Conservation (phyloP, 2,888 invertebrate species). For the Aporophyla lueneburgensis region DNA sequence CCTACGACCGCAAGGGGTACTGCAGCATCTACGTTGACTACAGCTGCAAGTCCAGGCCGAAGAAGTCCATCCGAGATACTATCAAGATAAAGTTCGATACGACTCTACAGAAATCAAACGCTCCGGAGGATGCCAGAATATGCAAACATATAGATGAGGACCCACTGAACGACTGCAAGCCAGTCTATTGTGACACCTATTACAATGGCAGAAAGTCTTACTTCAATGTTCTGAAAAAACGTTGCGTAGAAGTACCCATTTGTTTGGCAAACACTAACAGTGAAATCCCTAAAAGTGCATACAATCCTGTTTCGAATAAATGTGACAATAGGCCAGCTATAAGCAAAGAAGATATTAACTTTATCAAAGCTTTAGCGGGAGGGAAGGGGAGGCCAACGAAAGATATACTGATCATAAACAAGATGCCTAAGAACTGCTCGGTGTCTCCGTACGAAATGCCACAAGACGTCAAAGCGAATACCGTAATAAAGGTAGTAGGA, state of each 20-base stretch:
- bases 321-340: slow-evolving; percentile 72
- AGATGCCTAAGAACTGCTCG: slow-evolving; percentile 20
- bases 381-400: slow-evolving; percentile 66
- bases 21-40: slow-evolving; percentile 81
- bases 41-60: slow-evolving; percentile 70
- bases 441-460: rapidly evolving
- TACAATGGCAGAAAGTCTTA: slow-evolving; percentile 80
- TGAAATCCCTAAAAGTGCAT: slow-evolving; percentile 71
- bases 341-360: slow-evolving; percentile 74
- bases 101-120: slow-evolving; percentile 61
- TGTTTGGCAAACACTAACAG: slow-evolving; percentile 69
- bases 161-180: slow-evolving; percentile 80
- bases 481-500: background rate
- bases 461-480: background rate
- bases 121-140: slow-evolving; percentile 61
- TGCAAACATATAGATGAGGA: slow-evolving; percentile 80
- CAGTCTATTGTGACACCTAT: slow-evolving; percentile 82
- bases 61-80: slow-evolving; percentile 73
- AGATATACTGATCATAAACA: slow-evolving; percentile 75
- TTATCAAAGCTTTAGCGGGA: slow-evolving; percentile 71
- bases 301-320: slow-evolving; percentile 77
- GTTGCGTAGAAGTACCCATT: slow-evolving; percentile 73
- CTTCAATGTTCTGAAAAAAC: slow-evolving; percentile 72
- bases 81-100: slow-evolving; percentile 82
- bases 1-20: slow-evolving; percentile 78